Evolutionary conservation across 2,888 invertebrate genomes (phyloP), one percentile per base, ranked within the genome.

Genomic region (Scotopteryx bipunctaria): DNA sequence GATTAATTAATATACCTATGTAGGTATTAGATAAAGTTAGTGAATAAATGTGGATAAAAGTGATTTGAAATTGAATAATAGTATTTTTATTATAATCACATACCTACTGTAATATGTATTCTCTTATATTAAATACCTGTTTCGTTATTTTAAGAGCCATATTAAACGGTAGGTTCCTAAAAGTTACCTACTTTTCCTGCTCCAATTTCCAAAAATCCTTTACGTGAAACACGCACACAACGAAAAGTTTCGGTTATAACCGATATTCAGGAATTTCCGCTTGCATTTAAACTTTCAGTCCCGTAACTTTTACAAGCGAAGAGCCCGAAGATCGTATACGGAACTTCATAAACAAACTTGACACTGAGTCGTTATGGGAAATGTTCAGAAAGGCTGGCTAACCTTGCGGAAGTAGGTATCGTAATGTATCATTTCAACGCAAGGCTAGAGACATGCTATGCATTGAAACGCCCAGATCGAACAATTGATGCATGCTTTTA

Each of bases 311-410:
- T 42, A 35, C 40, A 38, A 38, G 14, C 29, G n/a, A 32, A 38
- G 38, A 17, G 29, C 37, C 33, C n/a, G n/a, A n/a, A n/a, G n/a
- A 29, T 43, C 25, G 37, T 6, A 54, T 44, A 54, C 48, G 48
- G 54, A 49, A 54, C 35, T 48, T 23, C 27, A 43, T 50, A 57
- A 47, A 55, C 52, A 38, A 60, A 52, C 42, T 46, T 57, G 50
- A 37, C 55, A 57, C 46, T 59, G 59, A 56, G 46, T 11, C 19
- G 47, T 57, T 59, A 61, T 62, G 53, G 42, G 36, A 52, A 51
- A 54, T 36, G 50, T 44, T 43, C 44, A 43, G 33, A 16, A 41
- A 9, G 5, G 32, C 29, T 36, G 16, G 43, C 33, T 44, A 48
- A 44, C 51, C 37, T 52, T 48, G 48, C 46, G 53, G 47, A 53